Evolutionary conservation across 2,113 vertebrate species (phyloP).

Genomic region (Diadophis punctatus): DNA sequence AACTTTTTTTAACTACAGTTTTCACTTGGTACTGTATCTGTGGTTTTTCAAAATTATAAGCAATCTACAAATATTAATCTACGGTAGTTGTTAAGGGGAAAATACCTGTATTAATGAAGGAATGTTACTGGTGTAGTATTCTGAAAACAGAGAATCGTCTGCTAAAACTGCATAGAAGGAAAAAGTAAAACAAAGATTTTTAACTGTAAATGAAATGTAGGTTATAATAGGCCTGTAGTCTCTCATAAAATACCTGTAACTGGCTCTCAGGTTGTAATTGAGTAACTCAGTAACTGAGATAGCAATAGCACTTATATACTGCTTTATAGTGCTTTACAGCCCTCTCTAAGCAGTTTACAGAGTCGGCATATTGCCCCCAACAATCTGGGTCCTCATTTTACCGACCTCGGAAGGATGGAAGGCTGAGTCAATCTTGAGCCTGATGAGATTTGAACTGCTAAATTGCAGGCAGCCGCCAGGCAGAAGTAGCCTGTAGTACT

Average conservation of each 20-base stretch:
- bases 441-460: too few species aligned
- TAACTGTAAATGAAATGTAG: background rate
- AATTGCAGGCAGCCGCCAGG: too few species aligned
- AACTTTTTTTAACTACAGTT: background rate
- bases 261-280: background rate
- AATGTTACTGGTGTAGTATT: constrained; percentile 29
- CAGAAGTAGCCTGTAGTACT: too few species aligned
- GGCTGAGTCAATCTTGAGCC: too few species aligned
- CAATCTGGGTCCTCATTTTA: too few species aligned
- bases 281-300: background rate
- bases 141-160: background rate
- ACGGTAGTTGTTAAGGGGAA: background rate
- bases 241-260: background rate
- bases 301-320: too few species aligned
- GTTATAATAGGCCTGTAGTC: background rate
- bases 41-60: background rate
- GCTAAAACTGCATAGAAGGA: constrained; percentile 18
- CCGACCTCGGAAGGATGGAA: too few species aligned
- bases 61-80: background rate
- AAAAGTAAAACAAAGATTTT: constrained; percentile 34
- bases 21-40: background rate
- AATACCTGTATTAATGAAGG: constrained; percentile 60
- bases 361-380: too few species aligned
- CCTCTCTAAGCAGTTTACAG: too few species aligned
- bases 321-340: too few species aligned